Conservation (phyloP, 2,113 vertebrate genomes). For the Ictalurus furcatus region DNA sequence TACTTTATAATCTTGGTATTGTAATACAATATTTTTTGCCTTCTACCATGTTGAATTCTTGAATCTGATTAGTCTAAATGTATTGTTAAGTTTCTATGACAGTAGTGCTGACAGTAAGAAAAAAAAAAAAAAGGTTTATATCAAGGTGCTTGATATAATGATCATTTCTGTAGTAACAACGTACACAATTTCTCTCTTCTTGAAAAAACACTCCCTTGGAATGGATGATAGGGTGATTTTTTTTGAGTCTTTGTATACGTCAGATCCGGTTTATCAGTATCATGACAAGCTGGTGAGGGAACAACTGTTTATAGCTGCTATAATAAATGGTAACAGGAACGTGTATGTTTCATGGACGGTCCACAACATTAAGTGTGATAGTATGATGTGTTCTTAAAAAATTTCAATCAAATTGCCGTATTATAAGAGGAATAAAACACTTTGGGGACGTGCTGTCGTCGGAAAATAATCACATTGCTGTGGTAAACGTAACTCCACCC, state of each 20-base stretch:
- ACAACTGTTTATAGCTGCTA: not conserved
- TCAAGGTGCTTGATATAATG: not conserved
- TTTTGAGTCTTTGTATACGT: not conserved
- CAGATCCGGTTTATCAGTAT: not conserved
- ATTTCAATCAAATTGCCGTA: not conserved
- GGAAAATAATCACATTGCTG: not conserved
- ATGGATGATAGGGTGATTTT: not conserved
- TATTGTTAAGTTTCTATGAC: slow-evolving; percentile 3
- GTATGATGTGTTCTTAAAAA: not conserved
- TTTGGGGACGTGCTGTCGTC: too few species aligned
- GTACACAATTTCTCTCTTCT: not conserved
- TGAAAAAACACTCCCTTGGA: not conserved
- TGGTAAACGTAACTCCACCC: not conserved
- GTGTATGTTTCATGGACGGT: not conserved
- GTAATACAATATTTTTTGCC: not conserved
- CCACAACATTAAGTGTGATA: not conserved
- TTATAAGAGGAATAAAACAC: not conserved
- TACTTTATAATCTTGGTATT: not conserved
- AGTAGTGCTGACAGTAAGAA: not conserved
- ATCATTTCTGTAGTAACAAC: not conserved
- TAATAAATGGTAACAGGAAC: not conserved
- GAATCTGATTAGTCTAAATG: slow-evolving; percentile 1
- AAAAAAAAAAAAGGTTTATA: not conserved
- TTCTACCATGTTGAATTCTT: not conserved
- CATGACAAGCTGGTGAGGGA: not conserved